Evolutionary conservation across 2,797 vertebrate species (phyloP).

Genomic region (Hipposideros larvatus): DNA sequence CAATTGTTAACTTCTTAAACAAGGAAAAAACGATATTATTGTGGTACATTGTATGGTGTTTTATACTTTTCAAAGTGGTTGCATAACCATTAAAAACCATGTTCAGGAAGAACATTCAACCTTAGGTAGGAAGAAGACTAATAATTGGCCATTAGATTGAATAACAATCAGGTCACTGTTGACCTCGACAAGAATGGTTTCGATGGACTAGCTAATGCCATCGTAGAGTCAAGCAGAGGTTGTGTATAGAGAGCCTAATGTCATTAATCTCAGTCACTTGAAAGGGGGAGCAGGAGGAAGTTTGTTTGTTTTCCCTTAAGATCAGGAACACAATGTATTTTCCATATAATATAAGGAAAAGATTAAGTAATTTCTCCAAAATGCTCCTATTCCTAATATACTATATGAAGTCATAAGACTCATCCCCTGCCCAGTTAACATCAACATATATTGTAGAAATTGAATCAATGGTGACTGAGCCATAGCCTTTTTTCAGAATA

Average conservation of each 20-base stretch:
- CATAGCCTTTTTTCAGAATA: neutral
- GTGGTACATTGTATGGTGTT: neutral
- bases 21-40: neutral
- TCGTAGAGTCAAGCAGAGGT: neutral
- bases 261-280: neutral
- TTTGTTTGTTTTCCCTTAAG: neutral
- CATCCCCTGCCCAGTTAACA: neutral
- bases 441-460: neutral
- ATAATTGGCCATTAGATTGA: neutral
- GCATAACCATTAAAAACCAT: conserved; percentile 18
- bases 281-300: neutral
- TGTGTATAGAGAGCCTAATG: neutral
- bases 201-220: neutral
- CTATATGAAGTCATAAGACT: neutral
- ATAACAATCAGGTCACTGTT: neutral
- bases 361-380: conserved; percentile 14
- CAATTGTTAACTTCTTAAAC: neutral
- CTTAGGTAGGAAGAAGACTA: neutral
- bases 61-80: conserved; percentile 19
- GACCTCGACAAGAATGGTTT: neutral
- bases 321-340: conserved; percentile 10
- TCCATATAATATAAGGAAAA: conserved; percentile 44
- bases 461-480: neutral
- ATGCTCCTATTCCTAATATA: neutral
- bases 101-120: conserved; percentile 22